Evolutionary conservation across 2,797 vertebrate species (phyloP), one percentile per base, ranked within the genome.

Genomic region (Sorex maritimensis): DNA sequence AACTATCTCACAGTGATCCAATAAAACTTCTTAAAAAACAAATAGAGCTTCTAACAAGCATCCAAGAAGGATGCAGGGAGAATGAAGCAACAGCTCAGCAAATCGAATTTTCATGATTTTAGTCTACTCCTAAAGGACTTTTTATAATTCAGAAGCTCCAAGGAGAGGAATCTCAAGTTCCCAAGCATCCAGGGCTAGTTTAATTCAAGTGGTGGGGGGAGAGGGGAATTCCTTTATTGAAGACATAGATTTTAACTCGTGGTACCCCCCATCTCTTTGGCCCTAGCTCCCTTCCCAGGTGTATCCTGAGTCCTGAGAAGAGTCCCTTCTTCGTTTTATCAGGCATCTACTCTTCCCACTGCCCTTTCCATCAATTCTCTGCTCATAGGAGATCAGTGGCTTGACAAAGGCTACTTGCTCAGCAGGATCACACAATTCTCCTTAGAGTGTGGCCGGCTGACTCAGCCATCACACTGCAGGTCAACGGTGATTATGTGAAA

Each of bases 71-170:
- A 75, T 49, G 46, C 80, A 21, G 17, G n/a, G 52, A 13, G 28
- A 41, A 74, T 71, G 82, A 67, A 72, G 46, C 44, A 77, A 61
- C 49, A 24, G 12, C 46, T 58, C 11, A 65, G 24, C 6, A 52
- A n/a, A 75, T 67, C 68, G 77, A 82, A 58, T 80, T 95, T 68
- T 26, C 13, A 21, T 46, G 67, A n/a, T 65, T 28, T 72, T 44
- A 6, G 0, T 72, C 21, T 74, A 12, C 19, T 86, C 21, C n/a
- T 21, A 46, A 79, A 79, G 65, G 19, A n/a, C 3, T 2, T 23
- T 88, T 46, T 34, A n/a, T 12, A 87, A 38, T 68, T 58, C 26
- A 46, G 77, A 94, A 71, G 4, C 19, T 52, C 86, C 69, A 24
- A 68, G 78, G 74, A 75, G 23, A 85, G n/a, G 81, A 89, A 19